phyloP scores from a whole-genome alignment of 35 echinoderm and acorn worm species.

The Strongylocentrotus purpuratus region DNA sequence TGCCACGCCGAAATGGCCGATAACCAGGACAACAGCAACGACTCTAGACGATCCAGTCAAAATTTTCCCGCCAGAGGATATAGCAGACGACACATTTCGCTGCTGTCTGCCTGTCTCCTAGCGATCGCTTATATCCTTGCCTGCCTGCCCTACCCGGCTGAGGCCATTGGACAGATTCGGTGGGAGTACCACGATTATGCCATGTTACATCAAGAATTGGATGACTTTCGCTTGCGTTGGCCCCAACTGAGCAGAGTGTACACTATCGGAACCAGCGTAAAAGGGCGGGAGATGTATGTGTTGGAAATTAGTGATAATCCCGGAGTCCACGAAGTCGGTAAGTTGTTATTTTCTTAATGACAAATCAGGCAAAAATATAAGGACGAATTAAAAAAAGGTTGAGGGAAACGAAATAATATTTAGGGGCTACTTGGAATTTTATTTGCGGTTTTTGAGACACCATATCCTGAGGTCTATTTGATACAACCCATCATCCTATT shows the following conservation, averaged over 20 bases:
- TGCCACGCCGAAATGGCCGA: not conserved
- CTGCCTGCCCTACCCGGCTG: constrained; percentile 25
- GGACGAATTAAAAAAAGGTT: no score
- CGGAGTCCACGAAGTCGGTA: constrained; percentile 90
- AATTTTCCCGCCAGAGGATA: not conserved
- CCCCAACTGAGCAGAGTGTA: constrained; percentile 86
- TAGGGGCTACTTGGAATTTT: no score
- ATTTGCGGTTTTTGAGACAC: no score
- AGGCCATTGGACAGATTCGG: constrained; percentile 33
- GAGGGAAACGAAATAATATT: no score
- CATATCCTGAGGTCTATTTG: no score
- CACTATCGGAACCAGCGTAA: constrained; percentile 83
- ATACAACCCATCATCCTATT: no score
- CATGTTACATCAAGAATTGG: constrained; percentile 34
- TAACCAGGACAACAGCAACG: not conserved
- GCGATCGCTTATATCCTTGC: not conserved
- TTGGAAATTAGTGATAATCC: constrained; percentile 88
- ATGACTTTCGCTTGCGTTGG: constrained; percentile 52
- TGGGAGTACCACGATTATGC: constrained; percentile 47
- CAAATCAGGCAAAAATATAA: no score
- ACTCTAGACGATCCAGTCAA: not conserved
- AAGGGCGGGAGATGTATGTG: constrained; percentile 72
- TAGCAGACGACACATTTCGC: not conserved
- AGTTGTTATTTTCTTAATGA: not conserved
- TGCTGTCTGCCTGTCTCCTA: not conserved